These are phyloP conservation scores for Ceratina australensis DNA, from an alignment of 1,140 invertebrate genomes.

Conservation along the genomic window DNA sequence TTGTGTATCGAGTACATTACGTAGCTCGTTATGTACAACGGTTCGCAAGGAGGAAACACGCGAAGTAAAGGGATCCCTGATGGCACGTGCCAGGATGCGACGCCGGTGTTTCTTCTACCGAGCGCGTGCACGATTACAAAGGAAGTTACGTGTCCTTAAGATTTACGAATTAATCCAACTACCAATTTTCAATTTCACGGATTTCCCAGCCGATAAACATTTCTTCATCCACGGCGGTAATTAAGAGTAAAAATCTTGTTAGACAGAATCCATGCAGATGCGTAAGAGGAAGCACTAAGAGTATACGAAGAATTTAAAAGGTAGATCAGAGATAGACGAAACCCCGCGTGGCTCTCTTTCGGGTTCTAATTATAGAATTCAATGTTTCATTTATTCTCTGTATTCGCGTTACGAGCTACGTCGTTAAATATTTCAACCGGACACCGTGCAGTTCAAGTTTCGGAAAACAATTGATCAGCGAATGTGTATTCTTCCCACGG, in stretches of 20 bases:
- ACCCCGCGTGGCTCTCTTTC: not conserved
- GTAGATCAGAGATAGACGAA: slow-evolving; percentile 21
- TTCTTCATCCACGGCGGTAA: no score
- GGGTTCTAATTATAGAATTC: no score
- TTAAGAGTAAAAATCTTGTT: not conserved
- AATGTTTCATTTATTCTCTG: not conserved
- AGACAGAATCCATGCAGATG: not conserved
- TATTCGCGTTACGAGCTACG: not conserved
- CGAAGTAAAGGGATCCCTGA: slow-evolving; percentile 57
- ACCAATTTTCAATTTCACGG: not conserved
- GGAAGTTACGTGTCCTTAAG: not conserved
- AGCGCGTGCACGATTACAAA: slow-evolving; percentile 11
- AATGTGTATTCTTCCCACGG: slow-evolving; percentile 51
- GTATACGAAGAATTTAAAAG: slow-evolving; percentile 33
- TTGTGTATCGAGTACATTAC: slow-evolving; percentile 26
- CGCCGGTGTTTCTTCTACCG: slow-evolving; percentile 10
- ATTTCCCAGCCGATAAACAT: not conserved
- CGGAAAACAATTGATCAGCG: slow-evolving; percentile 29
- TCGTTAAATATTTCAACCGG: slow-evolving; percentile 9
- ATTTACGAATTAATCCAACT: not conserved
- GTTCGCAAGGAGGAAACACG: slow-evolving; percentile 33
- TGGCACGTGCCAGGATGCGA: slow-evolving; percentile 62
- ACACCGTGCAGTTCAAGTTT: not conserved
- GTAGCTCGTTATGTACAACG: slow-evolving; percentile 16
- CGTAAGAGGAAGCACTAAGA: slow-evolving; percentile 9